Conservation (phyloP, 2,797 vertebrate genomes). For the Sparidentex hasta region DNA sequence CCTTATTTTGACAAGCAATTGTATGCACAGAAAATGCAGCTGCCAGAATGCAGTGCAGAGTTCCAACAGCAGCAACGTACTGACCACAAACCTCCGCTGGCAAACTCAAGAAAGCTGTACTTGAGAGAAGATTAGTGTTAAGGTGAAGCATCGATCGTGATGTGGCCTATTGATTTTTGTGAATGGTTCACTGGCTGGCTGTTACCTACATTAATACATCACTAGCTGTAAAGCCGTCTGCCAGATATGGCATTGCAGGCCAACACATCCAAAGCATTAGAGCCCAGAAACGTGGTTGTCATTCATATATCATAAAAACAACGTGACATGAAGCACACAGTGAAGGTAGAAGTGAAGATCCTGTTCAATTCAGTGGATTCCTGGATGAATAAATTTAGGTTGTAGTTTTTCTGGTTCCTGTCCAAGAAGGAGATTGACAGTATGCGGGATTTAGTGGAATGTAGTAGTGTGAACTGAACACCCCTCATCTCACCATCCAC, state of each 20-base stretch:
- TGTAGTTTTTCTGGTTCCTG: not conserved
- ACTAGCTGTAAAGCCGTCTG: not conserved
- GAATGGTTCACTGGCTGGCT: not conserved
- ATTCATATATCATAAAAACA: not conserved
- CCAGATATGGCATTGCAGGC: not conserved
- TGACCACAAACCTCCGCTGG: slow-evolving; percentile 1
- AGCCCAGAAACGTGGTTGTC: not conserved
- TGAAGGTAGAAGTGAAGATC: not conserved
- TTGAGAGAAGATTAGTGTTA: slow-evolving; percentile 2
- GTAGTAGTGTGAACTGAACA: too few species aligned
- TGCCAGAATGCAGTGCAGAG: not conserved
- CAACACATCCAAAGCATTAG: not conserved
- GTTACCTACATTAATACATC: not conserved
- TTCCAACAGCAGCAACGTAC: not conserved
- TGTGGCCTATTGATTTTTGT: not conserved
- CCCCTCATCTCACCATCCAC: too few species aligned
- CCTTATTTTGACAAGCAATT: not conserved
- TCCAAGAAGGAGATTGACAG: too few species aligned
- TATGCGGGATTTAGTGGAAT: too few species aligned
- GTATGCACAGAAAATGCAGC: not conserved
- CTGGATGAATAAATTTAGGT: not conserved
- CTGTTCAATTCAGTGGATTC: not conserved
- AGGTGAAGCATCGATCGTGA: not conserved
- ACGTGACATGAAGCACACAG: not conserved
- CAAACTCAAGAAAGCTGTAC: slow-evolving; percentile 9